These are phyloP conservation scores for Acridotheres tristis DNA, from an alignment of 2,797 vertebrate species.

Conservation along the genomic window DNA sequence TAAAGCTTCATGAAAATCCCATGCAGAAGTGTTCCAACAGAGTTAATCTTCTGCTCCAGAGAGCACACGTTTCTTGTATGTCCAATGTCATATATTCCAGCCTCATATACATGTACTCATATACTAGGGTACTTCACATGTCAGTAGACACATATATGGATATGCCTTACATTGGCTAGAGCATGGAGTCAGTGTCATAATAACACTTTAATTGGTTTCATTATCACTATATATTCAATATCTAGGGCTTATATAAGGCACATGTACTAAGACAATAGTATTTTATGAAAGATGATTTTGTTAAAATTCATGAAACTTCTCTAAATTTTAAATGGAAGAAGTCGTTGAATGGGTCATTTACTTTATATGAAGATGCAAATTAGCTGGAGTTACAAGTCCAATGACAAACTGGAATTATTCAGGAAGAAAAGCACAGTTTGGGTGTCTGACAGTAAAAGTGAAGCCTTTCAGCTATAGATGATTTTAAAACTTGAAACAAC, in stretches of 20 bases:
- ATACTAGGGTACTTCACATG: background rate
- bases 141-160: background rate
- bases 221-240: background rate
- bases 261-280: background rate
- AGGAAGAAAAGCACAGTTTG: background rate
- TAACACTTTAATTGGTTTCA: background rate
- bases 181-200: background rate
- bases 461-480: background rate
- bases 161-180: background rate
- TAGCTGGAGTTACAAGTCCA: background rate
- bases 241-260: background rate
- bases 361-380: background rate
- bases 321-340: background rate
- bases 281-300: background rate
- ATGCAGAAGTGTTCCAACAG: background rate
- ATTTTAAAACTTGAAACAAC: background rate
- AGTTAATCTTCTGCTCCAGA: background rate
- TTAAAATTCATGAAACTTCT: background rate
- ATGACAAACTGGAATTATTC: background rate
- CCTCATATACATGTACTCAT: too few species aligned
- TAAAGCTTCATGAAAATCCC: background rate
- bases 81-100: too few species aligned
- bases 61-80: background rate
- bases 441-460: background rate
- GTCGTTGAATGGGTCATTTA: background rate